phyloP scores from a whole-genome alignment of 2,113 vertebrate species.

The Dipodomys ordii region DNA sequence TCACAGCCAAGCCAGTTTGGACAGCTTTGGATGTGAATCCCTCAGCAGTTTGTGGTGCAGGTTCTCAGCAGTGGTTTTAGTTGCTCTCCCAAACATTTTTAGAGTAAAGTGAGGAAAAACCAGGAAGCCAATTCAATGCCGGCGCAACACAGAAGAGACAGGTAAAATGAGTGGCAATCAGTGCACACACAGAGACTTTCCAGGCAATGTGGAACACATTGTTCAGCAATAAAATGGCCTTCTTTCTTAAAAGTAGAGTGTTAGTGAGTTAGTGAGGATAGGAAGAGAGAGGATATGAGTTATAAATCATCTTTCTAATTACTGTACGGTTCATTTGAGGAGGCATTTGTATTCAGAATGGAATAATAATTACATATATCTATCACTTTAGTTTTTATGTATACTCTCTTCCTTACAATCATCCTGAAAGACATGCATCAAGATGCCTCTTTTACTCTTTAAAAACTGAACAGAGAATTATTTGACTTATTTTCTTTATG shows the following conservation, averaged over 20 bases:
- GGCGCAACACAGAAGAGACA: background rate
- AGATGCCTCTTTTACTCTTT: background rate
- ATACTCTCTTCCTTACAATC: background rate
- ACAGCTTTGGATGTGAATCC: background rate
- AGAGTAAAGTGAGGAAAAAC: background rate
- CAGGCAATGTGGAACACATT: background rate
- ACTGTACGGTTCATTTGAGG: background rate
- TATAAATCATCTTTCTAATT: slow-evolving; percentile 14
- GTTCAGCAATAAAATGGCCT: background rate
- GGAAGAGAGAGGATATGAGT: background rate
- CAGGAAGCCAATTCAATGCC: background rate
- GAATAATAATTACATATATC: background rate
- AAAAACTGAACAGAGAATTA: background rate
- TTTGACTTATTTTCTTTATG: background rate
- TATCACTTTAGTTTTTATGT: background rate
- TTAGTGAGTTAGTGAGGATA: background rate
- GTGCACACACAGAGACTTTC: background rate
- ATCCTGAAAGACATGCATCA: background rate
- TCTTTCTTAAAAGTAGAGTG: background rate
- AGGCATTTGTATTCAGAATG: background rate
- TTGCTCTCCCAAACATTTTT: slow-evolving; percentile 1
- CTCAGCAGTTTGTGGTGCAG: background rate
- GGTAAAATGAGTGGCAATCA: background rate
- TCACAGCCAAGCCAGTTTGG: background rate
- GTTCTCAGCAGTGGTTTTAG: background rate